Base-by-base conservation (phyloP, 2,113 vertebrate species). In the Salvelinus alpinus region DNA sequence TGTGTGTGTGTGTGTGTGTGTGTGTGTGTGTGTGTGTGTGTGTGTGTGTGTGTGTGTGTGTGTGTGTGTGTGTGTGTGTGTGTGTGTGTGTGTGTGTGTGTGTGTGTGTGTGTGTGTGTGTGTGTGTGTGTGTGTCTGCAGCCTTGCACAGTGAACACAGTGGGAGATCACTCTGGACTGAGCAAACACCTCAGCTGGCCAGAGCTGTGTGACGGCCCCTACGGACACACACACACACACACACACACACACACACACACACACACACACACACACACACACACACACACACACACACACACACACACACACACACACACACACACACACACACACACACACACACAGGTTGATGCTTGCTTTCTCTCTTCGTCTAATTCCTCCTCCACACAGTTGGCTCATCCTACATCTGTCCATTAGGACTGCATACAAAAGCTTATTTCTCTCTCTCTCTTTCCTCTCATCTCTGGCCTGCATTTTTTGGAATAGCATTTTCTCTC, bases 391-490 rank as follows among this genome's bases (percentile, higher is more conserved):
- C 84, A 80, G 80, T 85, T 75, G 84, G 83, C 78, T 88, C 88
- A 88, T 90, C 87, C 73, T 84, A 84, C 89, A 88, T 92, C 87
- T 90, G 89, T 88, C 86, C 83, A 74, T 86, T 88, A 84, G 82
- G 81, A 31, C 51, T 78, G 77, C 77, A 84, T 87, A 88, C 87
- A 90, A 86, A 87, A 88, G 84, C 82, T 84, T 78, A 20, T 27
- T 12, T 44, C 20, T 47, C 18, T 44, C 5, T 47, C 34, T 47
- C 20, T 70, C n/a, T n/a, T 18, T 34, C 12, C 31, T 71, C 48
- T 71, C 25, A 31, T 5, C 31, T 1, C 31, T 31, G 31, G 5
- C 31, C 31, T 31, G 31, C 5, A 0, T 31, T 31, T 31, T 31
- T 31, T 31, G 31, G 31, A 31, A 31, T 31, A 31, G 31, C 31